These are phyloP conservation scores for Amiota minor DNA, from an alignment of 2,888 invertebrate species.

Conservation along the genomic window DNA sequence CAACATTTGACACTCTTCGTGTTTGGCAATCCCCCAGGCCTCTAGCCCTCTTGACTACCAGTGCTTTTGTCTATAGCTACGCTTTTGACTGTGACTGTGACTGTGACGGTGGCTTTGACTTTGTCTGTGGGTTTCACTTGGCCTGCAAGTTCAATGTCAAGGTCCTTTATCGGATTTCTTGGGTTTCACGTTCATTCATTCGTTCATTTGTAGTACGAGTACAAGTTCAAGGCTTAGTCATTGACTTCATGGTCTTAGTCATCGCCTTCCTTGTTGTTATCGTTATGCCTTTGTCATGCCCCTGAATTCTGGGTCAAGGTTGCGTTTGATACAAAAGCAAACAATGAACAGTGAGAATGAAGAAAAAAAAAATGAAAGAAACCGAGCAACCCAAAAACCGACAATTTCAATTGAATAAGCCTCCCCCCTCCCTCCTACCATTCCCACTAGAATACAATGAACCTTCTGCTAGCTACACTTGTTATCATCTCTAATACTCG, in stretches of 20 bases:
- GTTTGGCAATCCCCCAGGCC: no score
- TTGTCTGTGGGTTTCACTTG: neutral
- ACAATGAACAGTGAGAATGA: neutral
- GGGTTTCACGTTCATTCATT: neutral
- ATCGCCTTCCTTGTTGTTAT: no score
- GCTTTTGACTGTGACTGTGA: neutral
- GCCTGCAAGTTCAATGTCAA: slow-evolving; percentile 31
- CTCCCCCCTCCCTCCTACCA: no score
- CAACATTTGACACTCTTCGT: slow-evolving; percentile 17
- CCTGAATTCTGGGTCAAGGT: slow-evolving; percentile 38
- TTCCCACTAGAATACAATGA: no score
- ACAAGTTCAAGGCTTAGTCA: neutral
- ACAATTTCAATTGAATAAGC: neutral
- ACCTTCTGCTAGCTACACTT: no score
- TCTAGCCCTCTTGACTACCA: no score
- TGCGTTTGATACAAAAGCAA: neutral
- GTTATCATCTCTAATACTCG: neutral
- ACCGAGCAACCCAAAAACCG: neutral
- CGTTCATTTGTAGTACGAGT: neutral
- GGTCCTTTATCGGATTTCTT: neutral
- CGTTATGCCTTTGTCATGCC: slow-evolving; percentile 52
- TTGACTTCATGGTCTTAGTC: no score
- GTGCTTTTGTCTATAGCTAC: no score
- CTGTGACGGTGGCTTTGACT: neutral
- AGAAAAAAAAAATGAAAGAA: neutral